Evolutionary conservation across 2,113 vertebrate genomes (phyloP).

Genomic region (Semnornis frantzii): DNA sequence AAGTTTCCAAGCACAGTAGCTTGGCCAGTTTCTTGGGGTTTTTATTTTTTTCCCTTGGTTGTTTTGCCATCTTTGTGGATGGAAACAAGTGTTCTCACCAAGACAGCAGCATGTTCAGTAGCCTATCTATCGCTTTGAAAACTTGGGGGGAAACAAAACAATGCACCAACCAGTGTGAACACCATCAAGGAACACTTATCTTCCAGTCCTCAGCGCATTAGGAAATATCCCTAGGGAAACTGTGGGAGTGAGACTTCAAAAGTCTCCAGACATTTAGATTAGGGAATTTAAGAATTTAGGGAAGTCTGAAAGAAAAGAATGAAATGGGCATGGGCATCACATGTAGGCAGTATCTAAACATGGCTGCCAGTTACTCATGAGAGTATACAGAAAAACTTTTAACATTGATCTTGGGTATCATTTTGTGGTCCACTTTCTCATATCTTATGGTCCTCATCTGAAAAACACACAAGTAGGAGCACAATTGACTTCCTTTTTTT

Average conservation of each 20-base stretch:
- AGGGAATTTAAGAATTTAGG: constrained; percentile 9
- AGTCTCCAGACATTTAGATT: not conserved
- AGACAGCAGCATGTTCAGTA: not conserved
- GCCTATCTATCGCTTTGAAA: not conserved
- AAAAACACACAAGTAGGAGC: constrained; percentile 9
- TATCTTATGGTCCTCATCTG: not conserved
- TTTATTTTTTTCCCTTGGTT: not conserved
- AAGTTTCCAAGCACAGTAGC: not conserved
- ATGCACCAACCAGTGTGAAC: not conserved
- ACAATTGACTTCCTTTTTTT: constrained; percentile 21
- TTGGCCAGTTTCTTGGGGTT: not conserved
- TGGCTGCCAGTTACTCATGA: not conserved
- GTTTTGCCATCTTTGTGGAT: not conserved
- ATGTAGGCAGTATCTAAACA: not conserved
- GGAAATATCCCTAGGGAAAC: constrained; percentile 35
- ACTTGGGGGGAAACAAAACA: not conserved
- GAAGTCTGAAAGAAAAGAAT: not conserved
- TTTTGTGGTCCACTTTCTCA: not conserved
- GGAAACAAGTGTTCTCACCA: not conserved
- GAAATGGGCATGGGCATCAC: not conserved
- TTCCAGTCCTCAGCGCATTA: not conserved
- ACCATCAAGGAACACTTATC: not conserved
- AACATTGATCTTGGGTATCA: not conserved
- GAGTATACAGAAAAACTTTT: not conserved
- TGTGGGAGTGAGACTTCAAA: constrained; percentile 6